phyloP scores from a whole-genome alignment of 1,140 invertebrate genomes.

The Aphidius gifuensis region DNA sequence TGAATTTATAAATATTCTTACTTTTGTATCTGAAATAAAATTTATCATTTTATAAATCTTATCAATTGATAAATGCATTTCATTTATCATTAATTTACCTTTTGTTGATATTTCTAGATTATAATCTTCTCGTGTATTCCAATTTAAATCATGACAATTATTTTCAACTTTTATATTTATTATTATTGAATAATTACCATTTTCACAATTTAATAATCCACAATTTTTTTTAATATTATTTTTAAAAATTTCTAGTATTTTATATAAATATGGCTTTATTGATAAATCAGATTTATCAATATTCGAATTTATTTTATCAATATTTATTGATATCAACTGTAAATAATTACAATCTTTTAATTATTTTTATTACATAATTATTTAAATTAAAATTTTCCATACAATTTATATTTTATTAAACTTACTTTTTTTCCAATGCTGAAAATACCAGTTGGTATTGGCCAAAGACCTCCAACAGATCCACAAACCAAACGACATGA shows the following conservation, averaged over 20 bases:
- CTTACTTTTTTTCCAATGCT: constrained; percentile 44
- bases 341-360: constrained; percentile 6
- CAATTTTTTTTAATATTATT: constrained; percentile 59
- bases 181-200: constrained; percentile 53
- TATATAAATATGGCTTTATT: constrained; percentile 51
- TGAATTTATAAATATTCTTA: constrained; percentile 61
- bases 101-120: constrained; percentile 57
- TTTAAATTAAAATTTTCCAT: constrained; percentile 2
- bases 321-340: constrained; percentile 35
- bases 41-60: not conserved
- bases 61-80: not conserved
- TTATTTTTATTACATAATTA: not conserved
- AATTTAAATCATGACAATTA: constrained; percentile 54
- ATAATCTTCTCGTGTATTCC: constrained; percentile 67
- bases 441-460: constrained; percentile 60
- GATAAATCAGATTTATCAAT: constrained; percentile 51
- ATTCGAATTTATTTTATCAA: constrained; percentile 52
- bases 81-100: constrained; percentile 38
- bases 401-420: not conserved
- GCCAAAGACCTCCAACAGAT: constrained; percentile 67
- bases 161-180: constrained; percentile 56
- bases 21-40: constrained; percentile 43
- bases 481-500: constrained; percentile 68
- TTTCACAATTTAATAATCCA: constrained; percentile 52
- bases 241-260: constrained; percentile 56